phyloP scores from a whole-genome alignment of 1,140 invertebrate species.

The Pachypsylla venusta region DNA sequence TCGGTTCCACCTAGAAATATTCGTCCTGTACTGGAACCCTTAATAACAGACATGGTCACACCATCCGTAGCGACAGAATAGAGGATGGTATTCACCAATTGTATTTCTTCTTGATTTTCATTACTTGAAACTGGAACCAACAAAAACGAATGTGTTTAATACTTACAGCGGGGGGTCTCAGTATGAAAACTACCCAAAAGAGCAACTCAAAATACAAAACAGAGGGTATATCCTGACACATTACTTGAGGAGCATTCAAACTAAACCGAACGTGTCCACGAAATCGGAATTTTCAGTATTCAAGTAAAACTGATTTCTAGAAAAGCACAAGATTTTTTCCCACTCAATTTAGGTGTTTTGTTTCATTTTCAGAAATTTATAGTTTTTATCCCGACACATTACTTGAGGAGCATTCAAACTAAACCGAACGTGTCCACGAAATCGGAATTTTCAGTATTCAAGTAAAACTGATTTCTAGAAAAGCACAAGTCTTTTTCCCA shows the following conservation, averaged over 20 bases:
- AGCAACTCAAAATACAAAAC: slow-evolving; percentile 5
- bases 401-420: neutral
- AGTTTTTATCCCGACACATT: no score
- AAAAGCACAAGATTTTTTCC: no score
- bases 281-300: neutral
- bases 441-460: no score
- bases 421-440: neutral
- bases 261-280: neutral
- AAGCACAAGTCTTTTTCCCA: neutral
- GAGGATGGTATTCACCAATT: slow-evolving; percentile 82
- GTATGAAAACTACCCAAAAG: neutral
- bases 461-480: no score
- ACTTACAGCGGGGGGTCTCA: neutral
- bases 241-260: neutral
- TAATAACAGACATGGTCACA: slow-evolving; percentile 65
- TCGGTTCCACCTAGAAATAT: slow-evolving; percentile 93
- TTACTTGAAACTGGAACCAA: slow-evolving; percentile 13
- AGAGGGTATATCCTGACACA: neutral
- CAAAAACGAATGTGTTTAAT: neutral
- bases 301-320: no score
- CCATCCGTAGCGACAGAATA: slow-evolving; percentile 88
- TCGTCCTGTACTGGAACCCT: slow-evolving; percentile 64
- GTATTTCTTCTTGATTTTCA: slow-evolving; percentile 54
- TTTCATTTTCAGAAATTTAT: no score
- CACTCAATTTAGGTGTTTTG: no score